Base-by-base conservation (phyloP, 2,797 vertebrate species). In the Triplophysa yarkandensis region DNA sequence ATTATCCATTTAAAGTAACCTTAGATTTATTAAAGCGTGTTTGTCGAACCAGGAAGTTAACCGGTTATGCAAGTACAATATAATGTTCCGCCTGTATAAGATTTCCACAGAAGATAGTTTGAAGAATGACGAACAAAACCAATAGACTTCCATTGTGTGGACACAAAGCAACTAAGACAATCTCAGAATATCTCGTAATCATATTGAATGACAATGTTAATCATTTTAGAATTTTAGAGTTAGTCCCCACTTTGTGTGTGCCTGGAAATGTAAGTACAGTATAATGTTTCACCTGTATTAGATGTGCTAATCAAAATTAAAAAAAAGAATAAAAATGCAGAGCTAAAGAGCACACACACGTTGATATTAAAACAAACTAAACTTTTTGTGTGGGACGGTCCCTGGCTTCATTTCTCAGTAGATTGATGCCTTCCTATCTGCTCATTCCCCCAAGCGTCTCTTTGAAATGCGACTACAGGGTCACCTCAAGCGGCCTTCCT, bases 381-480 rank as follows among this genome's bases (percentile, higher is more conserved):
- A 27, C 4, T 30, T 69, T 43, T 57, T 69, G n/a, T 44, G 25
- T 21, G 32, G 16, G 23, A 57, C 27, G 32, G 17, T 10, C 39
- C 32, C 25, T 52, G 43, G 16, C 69, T 50, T 39, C 30, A 62
- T 34, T 27, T 36, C n/a, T 19, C 17, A 72, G 60, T 32, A 54
- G n/a, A 43, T 10, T 13, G 6, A 43, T 63, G 46, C 28, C 27
- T 19, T 25, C 44, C 17, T 65, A 58, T 78, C 39, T 52, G 6
- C 46, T 34, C 10, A 30, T 19, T 65, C 16, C 17, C 32, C 34
- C 77, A 50, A 68, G 30, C 62, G 19, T 60, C 67, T 54, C 63
- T 77, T 76, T 70, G 77, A 71, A 76, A 72, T 78, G 30, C 41
- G 25, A 63, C 43, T 48, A 32, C 23, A 23, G 55, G 68, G 68